Conservation (phyloP, 2,888 invertebrate species). For the Toxonevra muliebris region DNA sequence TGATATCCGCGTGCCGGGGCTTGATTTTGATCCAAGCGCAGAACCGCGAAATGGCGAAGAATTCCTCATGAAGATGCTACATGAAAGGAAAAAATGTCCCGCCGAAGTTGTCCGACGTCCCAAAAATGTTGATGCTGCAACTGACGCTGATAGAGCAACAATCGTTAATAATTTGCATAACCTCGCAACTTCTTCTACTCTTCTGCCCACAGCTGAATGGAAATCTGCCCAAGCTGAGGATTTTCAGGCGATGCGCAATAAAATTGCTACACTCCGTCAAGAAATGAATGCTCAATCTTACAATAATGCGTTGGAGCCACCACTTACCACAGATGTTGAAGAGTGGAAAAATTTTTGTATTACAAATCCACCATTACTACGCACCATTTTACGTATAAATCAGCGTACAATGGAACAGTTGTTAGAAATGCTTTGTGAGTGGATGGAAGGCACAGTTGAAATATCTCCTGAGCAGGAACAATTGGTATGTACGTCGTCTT, state of each 20-base stretch:
- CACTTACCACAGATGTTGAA: constrained; percentile 47
- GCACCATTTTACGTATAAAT: constrained; percentile 55
- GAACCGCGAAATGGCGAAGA: constrained; percentile 60
- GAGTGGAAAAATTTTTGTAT: constrained; percentile 57
- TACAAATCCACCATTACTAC: constrained; percentile 54
- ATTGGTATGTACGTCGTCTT: constrained; percentile 14
- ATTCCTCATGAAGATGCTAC: constrained; percentile 59
- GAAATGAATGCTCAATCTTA: constrained; percentile 41
- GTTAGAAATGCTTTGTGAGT: constrained; percentile 55
- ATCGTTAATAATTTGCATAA: constrained; percentile 6
- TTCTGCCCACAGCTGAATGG: constrained; percentile 62
- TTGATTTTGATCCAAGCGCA: constrained; percentile 55
- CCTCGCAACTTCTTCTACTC: constrained; percentile 40
- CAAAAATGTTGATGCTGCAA: constrained; percentile 20
- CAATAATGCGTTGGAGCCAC: constrained; percentile 44
- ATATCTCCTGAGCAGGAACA: constrained; percentile 16
- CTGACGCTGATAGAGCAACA: background rate
- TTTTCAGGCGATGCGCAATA: constrained; percentile 50
- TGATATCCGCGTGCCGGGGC: constrained; percentile 55
- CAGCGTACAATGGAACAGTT: constrained; percentile 59
- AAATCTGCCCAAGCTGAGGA: constrained; percentile 52
- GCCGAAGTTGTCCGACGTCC: constrained; percentile 56
- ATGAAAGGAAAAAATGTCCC: constrained; percentile 61
- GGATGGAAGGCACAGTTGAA: constrained; percentile 47
- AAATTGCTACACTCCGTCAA: constrained; percentile 45